Evolutionary conservation across 2,888 invertebrate species (phyloP).

Genomic region (Nephrotoma guestfalica): DNA sequence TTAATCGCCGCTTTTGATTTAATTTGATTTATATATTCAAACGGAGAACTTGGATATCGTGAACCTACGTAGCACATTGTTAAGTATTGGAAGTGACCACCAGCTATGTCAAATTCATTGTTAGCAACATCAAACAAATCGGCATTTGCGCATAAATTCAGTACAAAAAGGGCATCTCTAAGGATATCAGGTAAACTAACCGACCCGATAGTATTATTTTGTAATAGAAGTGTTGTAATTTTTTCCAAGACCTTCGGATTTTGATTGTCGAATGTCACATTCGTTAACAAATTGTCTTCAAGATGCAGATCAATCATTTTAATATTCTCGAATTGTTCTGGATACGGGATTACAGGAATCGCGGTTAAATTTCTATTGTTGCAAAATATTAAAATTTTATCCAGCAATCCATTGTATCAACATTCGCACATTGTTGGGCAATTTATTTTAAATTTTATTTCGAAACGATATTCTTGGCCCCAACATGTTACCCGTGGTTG

Average conservation of each 20-base stretch:
- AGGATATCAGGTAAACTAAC: background rate
- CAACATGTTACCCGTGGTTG: background rate
- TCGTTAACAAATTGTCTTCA: background rate
- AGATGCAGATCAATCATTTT: background rate
- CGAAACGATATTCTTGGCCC: background rate
- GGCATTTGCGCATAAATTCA: background rate
- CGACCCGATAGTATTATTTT: background rate
- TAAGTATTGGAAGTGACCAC: background rate
- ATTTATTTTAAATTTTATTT: background rate
- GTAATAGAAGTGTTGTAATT: background rate
- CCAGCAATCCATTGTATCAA: background rate
- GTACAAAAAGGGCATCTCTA: background rate
- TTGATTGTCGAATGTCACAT: background rate
- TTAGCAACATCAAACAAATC: background rate
- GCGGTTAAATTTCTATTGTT: background rate
- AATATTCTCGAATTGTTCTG: background rate
- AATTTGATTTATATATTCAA: background rate
- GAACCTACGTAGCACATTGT: background rate
- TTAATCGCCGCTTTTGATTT: background rate
- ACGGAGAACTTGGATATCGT: background rate
- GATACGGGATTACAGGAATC: background rate
- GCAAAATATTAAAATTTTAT: background rate
- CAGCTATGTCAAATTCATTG: background rate
- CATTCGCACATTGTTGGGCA: background rate
- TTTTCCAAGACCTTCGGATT: background rate